A percentile compares a stretch with the other conserved stretches of the same genome.
phyloP scores from a whole-genome alignment of 2,888 invertebrate species.

The Diplolepis rosae region DNA sequence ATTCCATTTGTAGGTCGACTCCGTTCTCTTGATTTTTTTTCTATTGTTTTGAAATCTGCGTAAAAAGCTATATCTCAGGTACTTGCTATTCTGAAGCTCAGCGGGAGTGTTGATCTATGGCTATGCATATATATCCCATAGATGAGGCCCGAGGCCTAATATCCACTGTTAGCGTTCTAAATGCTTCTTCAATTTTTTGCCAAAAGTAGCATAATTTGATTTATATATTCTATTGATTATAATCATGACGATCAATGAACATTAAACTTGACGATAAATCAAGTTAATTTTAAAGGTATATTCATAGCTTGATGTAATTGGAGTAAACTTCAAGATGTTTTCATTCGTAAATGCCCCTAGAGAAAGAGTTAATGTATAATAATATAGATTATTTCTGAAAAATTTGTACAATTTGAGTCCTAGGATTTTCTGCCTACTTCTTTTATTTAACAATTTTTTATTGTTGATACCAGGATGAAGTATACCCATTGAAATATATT shows the following conservation, averaged over 20 bases:
- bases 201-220: too few species aligned
- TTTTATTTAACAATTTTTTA: too few species aligned
- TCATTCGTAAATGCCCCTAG: background rate
- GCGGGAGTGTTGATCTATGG: constrained; percentile 34
- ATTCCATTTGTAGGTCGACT: background rate
- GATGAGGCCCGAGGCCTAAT: constrained; percentile 39
- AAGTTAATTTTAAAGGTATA: background rate
- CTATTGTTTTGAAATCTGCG: constrained; percentile 46
- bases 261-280: background rate
- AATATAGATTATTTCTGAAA: too few species aligned
- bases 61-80: constrained; percentile 45
- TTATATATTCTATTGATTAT: too few species aligned
- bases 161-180: too few species aligned
- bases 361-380: background rate
- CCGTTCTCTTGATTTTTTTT: background rate
- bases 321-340: background rate
- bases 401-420: too few species aligned
- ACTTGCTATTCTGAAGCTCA: constrained; percentile 40
- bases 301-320: background rate
- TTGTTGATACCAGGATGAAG: too few species aligned
- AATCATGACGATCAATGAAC: too few species aligned
- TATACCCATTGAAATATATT: too few species aligned
- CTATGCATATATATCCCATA: constrained; percentile 39
- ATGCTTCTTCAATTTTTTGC: too few species aligned
- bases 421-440: too few species aligned